Evolutionary conservation across 2,797 vertebrate species (phyloP).

Genomic region (Gambusia yucatana): DNA sequence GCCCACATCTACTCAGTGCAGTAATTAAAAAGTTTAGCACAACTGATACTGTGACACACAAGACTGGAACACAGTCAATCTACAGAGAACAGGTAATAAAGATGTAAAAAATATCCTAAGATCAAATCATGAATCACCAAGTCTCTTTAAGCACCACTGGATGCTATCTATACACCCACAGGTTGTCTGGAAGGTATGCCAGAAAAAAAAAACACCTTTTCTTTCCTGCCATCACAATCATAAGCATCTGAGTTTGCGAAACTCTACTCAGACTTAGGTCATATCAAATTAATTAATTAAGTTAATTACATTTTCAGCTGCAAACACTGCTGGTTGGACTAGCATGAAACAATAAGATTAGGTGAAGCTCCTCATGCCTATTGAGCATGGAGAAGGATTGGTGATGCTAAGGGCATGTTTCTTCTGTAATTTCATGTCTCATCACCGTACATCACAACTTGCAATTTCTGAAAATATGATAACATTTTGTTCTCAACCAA

Average conservation of each 20-base stretch:
- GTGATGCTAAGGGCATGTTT: background rate
- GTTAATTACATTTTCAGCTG: background rate
- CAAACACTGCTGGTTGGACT: background rate
- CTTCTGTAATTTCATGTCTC: background rate
- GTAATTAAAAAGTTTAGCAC: background rate
- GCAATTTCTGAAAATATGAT: background rate
- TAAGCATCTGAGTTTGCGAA: background rate
- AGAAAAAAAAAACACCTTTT: background rate
- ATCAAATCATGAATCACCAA: background rate
- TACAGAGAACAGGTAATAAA: background rate
- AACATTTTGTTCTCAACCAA: background rate
- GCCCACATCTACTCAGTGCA: background rate
- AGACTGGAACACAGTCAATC: background rate
- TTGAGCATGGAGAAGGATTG: background rate
- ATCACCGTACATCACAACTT: background rate
- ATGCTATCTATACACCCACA: background rate
- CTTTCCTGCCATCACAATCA: background rate
- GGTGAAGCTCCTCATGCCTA: background rate
- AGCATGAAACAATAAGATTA: background rate
- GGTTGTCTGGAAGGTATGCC: background rate
- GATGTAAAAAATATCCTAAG: background rate
- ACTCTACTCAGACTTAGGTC: background rate
- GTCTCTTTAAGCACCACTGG: background rate
- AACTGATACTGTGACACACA: background rate
- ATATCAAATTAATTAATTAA: background rate